Percentiles rank a stretch among this genome's conserved stretches.
Conservation (phyloP, 2,888 invertebrate species). For the Caenorhabditis uteleia region DNA sequence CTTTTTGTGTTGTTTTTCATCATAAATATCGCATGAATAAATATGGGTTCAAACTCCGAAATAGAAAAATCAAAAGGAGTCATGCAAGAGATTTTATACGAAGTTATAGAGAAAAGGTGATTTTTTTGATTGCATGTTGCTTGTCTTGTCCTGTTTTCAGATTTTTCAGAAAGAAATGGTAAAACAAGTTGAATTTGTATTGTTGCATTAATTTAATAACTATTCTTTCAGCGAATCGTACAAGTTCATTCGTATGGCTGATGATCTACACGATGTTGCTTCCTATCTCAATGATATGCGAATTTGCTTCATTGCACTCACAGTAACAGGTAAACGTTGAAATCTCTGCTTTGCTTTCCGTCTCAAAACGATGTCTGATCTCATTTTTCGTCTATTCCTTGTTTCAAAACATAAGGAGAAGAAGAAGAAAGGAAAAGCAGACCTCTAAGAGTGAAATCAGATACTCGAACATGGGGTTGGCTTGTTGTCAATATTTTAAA, state of each 20-base stretch:
- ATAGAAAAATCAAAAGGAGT: conserved; percentile 45
- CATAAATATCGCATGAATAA: conserved; percentile 28
- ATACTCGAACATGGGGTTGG: too few relatives aligned
- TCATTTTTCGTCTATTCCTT: conserved; percentile 4
- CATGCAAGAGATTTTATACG: conserved; percentile 47
- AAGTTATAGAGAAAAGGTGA: conserved; percentile 50
- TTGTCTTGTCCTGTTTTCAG: neutral
- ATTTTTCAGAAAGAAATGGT: neutral
- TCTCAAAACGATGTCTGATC: neutral
- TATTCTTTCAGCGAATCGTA: conserved; percentile 60
- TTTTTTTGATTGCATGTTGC: conserved; percentile 1
- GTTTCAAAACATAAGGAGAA: conserved; percentile 24
- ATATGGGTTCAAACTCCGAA: conserved; percentile 35
- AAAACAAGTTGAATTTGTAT: neutral
- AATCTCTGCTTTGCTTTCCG: neutral
- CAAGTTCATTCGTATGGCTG: conserved; percentile 67
- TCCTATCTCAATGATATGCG: conserved; percentile 62
- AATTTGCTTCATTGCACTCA: conserved; percentile 62
- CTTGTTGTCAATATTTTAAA: too few relatives aligned
- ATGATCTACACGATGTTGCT: conserved; percentile 65
- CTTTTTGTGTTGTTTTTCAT: conserved; percentile 7
- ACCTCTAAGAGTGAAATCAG: too few relatives aligned
- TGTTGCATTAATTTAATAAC: neutral
- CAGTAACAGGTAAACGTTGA: conserved; percentile 34
- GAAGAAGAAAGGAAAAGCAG: conserved; percentile 10